Conservation (phyloP, 2,888 invertebrate species). For the Dicyrtoma fusca region DNA sequence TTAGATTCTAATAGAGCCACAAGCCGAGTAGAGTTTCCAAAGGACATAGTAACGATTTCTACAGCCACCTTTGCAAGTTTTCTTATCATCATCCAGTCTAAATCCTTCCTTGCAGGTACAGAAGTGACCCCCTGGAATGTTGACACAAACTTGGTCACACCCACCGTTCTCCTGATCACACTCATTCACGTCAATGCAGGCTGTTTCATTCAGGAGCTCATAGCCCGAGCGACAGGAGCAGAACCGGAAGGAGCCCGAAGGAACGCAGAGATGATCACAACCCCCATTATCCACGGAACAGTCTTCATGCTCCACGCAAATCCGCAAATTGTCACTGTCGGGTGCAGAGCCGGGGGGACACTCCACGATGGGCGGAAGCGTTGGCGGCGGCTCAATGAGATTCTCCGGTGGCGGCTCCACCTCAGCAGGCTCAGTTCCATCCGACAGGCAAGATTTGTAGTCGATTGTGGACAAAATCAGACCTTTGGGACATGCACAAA, state of each 20-base stretch:
- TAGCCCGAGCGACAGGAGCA: constrained; percentile 63
- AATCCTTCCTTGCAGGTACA: constrained; percentile 69
- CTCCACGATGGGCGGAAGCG: constrained; percentile 37
- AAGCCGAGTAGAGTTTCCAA: constrained; percentile 9
- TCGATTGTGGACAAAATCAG: constrained; percentile 59
- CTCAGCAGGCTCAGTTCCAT: constrained; percentile 37
- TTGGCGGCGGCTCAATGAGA: constrained; percentile 34
- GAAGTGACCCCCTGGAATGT: constrained; percentile 61
- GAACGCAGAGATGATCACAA: constrained; percentile 66
- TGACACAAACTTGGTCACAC: constrained; percentile 67
- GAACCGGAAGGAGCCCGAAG: constrained; percentile 62
- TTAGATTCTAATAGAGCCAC: neutral
- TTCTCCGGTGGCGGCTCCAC: constrained; percentile 31
- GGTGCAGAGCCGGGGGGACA: constrained; percentile 61
- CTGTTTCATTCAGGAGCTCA: constrained; percentile 59
- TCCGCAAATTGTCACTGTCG: constrained; percentile 55
- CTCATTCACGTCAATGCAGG: constrained; percentile 68
- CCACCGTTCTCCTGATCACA: constrained; percentile 65
- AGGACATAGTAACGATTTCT: neutral
- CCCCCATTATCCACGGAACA: constrained; percentile 63
- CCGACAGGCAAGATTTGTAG: constrained; percentile 58
- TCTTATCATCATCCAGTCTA: constrained; percentile 61
- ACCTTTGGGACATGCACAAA: constrained; percentile 65
- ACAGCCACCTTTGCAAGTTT: constrained; percentile 58
- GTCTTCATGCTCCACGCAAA: constrained; percentile 58